Percentiles rank a stretch among this genome's conserved stretches.
Evolutionary conservation across 2,113 vertebrate species (phyloP).

Genomic region (Callipepla californica): DNA sequence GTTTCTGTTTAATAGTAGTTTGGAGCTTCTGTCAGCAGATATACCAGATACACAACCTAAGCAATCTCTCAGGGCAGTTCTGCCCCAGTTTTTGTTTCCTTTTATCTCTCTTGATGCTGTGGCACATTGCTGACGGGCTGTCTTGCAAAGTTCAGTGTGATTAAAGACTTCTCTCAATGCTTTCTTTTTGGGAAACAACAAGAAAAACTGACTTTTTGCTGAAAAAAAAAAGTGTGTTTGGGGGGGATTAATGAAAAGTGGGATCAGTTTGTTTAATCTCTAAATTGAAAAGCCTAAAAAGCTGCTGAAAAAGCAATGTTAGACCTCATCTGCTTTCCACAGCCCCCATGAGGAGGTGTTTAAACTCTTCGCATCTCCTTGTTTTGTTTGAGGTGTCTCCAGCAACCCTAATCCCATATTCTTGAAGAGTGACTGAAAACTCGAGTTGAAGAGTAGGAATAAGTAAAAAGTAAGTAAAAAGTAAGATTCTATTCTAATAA

Average conservation of each 20-base stretch:
- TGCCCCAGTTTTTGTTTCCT: not conserved
- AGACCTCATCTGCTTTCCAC: not conserved
- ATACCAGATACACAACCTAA: not conserved
- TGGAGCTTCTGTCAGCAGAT: not conserved
- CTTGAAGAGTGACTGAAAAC: not conserved
- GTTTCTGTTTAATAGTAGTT: not conserved
- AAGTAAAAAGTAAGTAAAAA: not conserved
- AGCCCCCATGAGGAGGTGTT: not conserved
- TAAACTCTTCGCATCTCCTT: not conserved
- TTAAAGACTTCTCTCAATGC: not conserved
- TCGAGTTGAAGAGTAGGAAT: not conserved
- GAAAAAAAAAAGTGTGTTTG: not conserved
- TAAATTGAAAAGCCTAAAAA: not conserved
- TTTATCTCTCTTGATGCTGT: not conserved
- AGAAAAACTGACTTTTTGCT: accelerated
- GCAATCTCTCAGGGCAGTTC: not conserved
- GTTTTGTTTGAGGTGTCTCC: not conserved
- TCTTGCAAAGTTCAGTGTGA: not conserved
- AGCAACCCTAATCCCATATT: not conserved
- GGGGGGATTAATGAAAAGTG: not conserved
- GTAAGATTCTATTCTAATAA: not conserved
- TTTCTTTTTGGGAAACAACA: not conserved
- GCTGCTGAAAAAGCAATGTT: not conserved
- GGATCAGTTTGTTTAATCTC: not conserved
- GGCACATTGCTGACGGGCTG: not conserved